Base-by-base conservation (phyloP, 2,113 vertebrate species). In the Poeciliopsis turrubarensis region DNA sequence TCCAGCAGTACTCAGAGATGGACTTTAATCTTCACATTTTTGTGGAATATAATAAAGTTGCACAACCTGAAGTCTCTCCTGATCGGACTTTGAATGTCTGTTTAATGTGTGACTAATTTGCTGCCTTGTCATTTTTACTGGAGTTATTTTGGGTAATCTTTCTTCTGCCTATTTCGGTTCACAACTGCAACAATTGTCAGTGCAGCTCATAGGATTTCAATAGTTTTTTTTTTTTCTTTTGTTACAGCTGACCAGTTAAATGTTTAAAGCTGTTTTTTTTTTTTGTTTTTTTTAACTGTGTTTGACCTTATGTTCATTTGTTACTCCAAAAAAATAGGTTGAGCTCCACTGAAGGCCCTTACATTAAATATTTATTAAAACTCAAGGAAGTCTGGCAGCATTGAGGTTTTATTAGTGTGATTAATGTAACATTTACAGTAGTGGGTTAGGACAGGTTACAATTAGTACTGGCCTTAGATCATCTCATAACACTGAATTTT, bases 41-140 rank as follows among this genome's bases (percentile, higher is more conserved):
- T 91, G 80, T 91, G 84, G 76, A 83, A 90, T 84, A 85, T 89
- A 91, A 92, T 93, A 92, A 92, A 91, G 86, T 82, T 54, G 65
- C 90, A 91, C 89, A 92, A 82, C 65, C 67, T 74, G 32, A 91
- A 89, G 64, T 75, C 77, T 67, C 75, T 25, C 74, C 57, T 34
- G 3, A 30, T 1, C 62, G 83, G 44, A 74, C 44, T 85, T 64
- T 57, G 25, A 57, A 57, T 0, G 25, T n/a, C 8, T 57, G 25
- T 57, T 57, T 57, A 57, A 57, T 9, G 19, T 25, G 25, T 57
- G 51, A 57, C 25, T 4, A 25, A 57, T n/a, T 6, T 57, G 22
- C 51, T 57, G 51, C 22, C 51, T 57, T 9, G 17, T 57, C 7
- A n/a, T 25, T 57, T 22, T 9, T 57, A 25, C n/a, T 57, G 22